Base-by-base conservation (phyloP, 2,797 vertebrate species). In the Myoxocephalus aenaeus region DNA sequence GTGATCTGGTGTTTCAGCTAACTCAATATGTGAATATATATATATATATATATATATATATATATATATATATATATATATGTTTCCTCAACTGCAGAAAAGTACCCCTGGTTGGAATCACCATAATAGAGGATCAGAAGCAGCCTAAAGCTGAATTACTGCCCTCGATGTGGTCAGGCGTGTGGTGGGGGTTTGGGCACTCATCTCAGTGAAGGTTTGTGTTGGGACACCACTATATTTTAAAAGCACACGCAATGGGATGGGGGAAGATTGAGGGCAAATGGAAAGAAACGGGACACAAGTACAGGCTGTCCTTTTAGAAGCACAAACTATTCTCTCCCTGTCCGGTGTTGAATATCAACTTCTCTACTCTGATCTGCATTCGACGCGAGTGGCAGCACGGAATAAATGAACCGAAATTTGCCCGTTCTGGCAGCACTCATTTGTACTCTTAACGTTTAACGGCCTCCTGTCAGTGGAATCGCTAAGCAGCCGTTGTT, bases 391-490 rank as follows among this genome's bases (percentile, higher is more conserved):
- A 56, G 9, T 34, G 7, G 38, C 22, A 32, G 32, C 7, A 50
- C n/a, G 38, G 4, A n/a, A 54, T 10, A 63, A 42, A 44, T 44
- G 0, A 38, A 75, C 44, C n/a, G 22, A 2, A 7, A 32, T 63
- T n/a, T 22, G 53, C 59, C 46, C 44, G 61, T 73, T 79, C 67
- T 75, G 70, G 80, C 73, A 80, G 56, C 44, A 70, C 67, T 77
- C 51, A 36, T 73, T 76, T 81, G 72, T 82, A 29, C 50, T 73
- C 48, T 50, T 46, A 18, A 80, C 17, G 14, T 77, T 70, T 36
- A 75, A 51, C 40, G 69, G 75, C 61, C 50, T 62, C 57, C 70
- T 79, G 76, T 42, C 73, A 62, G 75, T 80, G 74, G 73, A 80
- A 62, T 80, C 15, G 3, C 72, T 72, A 68, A 89, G 67, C 80